Conservation (phyloP, 2,113 vertebrate genomes). For the Takifugu flavidus region DNA sequence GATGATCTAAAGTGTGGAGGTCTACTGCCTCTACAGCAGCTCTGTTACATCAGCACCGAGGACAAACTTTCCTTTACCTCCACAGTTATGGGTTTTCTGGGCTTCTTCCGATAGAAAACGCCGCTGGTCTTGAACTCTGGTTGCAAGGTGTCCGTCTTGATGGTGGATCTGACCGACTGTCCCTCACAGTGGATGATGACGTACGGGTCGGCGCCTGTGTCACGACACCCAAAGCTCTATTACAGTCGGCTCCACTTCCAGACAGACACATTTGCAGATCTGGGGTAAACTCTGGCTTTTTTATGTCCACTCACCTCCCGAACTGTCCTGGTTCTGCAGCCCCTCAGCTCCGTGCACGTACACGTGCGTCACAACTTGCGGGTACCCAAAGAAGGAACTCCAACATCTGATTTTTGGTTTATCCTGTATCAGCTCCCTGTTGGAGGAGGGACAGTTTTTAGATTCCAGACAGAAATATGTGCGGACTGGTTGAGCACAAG, state of each 20-base stretch:
- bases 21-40: too few relatives aligned
- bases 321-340: conserved; percentile 77
- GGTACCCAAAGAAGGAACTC: conserved; percentile 84
- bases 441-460: too few relatives aligned
- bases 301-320: conserved; percentile 73
- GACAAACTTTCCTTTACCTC: conserved; percentile 75
- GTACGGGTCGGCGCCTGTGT: conserved; percentile 85
- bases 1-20: background rate
- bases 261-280: background rate
- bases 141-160: conserved; percentile 72
- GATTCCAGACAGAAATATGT: too few relatives aligned
- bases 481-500: too few relatives aligned
- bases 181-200: conserved; percentile 87
- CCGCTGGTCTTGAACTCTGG: conserved; percentile 80
- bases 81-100: conserved; percentile 78
- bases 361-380: conserved; percentile 81
- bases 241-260: background rate
- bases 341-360: conserved; percentile 80
- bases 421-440: conserved; percentile 83
- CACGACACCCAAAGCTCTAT: background rate
- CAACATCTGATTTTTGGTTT: conserved; percentile 82
- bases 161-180: conserved; percentile 64
- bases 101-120: conserved; percentile 87
- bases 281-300: background rate
- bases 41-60: background rate